A percentile compares a stretch with the other conserved stretches of the same genome.
Conservation (phyloP, 2,888 invertebrate genomes). For the Coronaproctus castanopsis region DNA sequence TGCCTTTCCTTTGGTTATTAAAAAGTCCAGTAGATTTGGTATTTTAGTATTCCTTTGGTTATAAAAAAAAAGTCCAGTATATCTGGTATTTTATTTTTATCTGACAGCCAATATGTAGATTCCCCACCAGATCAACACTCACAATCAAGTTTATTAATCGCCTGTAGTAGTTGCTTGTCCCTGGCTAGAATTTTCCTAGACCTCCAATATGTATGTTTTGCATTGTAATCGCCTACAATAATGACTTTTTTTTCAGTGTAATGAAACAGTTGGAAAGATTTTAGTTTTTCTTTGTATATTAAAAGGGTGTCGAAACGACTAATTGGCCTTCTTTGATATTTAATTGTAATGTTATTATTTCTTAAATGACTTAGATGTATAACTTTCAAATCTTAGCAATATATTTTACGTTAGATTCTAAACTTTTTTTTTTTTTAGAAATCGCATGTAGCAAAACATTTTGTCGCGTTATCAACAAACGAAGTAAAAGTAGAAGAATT, state of each 20-base stretch:
- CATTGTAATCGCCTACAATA: neutral
- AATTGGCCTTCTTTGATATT: neutral
- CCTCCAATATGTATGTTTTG: neutral
- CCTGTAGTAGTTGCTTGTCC: neutral
- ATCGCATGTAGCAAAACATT: slow-evolving; percentile 80
- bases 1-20: neutral
- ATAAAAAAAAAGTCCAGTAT: neutral
- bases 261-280: neutral
- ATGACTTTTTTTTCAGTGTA: neutral
- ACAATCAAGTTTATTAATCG: neutral
- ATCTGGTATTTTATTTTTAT: neutral
- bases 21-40: neutral
- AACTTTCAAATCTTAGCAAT: neutral
- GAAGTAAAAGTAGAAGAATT: slow-evolving; percentile 83
- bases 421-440: slow-evolving; percentile 30
- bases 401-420: neutral
- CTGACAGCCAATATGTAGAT: neutral
- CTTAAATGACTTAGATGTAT: neutral
- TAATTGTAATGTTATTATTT: too few species aligned
- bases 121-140: neutral
- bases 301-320: neutral
- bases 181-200: neutral
- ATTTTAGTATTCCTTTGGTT: neutral
- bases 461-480: slow-evolving; percentile 95
- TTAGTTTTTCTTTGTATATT: neutral